Conservation (phyloP, 2,888 invertebrate genomes). For the Loripinus fragilis region DNA sequence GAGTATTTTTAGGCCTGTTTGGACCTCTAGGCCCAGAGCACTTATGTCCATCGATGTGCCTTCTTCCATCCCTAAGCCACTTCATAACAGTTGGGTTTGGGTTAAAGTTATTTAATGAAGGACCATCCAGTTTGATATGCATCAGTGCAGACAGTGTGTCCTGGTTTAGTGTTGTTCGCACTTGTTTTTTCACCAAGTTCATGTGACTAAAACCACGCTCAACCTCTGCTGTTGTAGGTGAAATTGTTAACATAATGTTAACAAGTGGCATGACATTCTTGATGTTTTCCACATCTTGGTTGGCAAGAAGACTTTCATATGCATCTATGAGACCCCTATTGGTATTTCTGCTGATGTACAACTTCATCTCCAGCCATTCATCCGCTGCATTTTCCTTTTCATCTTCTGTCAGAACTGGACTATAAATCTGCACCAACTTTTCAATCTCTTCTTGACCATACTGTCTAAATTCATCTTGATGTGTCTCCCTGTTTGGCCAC, state of each 20-base stretch:
- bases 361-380: neutral
- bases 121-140: neutral
- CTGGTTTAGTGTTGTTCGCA: neutral
- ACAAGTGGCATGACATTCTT: neutral
- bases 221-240: neutral
- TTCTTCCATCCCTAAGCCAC: slow-evolving; percentile 25
- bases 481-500: slow-evolving; percentile 17
- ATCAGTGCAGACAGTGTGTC: neutral
- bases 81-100: neutral
- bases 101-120: neutral
- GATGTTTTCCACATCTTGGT: neutral
- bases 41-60: slow-evolving; percentile 25
- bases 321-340: neutral
- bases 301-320: neutral
- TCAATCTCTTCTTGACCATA: slow-evolving; percentile 29
- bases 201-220: no score
- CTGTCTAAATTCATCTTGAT: neutral
- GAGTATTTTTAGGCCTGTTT: no score
- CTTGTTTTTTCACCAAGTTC: neutral
- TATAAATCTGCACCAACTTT: slow-evolving; percentile 3
- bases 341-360: neutral
- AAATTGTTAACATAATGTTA: neutral
- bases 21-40: no score
- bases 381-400: neutral
- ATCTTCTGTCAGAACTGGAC: neutral